Conservation (phyloP, 2,888 invertebrate species). For the Drosophila mimetica region DNA sequence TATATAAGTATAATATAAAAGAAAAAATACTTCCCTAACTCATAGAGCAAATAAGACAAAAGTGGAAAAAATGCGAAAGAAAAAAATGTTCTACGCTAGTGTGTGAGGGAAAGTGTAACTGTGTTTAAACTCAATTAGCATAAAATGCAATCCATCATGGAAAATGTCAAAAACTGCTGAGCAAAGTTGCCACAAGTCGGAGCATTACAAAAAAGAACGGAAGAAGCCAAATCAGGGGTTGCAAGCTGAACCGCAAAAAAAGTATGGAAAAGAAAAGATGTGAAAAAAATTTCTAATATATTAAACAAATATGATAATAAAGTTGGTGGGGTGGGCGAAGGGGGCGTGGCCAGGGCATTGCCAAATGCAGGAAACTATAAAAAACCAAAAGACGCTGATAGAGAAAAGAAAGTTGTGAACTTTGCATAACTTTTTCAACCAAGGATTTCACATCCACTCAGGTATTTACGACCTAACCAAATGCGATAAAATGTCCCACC, state of each 20-base stretch:
- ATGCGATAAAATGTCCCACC: constrained; percentile 60
- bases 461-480: constrained; percentile 69
- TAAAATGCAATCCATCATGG: constrained; percentile 83
- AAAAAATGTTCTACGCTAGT: constrained; percentile 26
- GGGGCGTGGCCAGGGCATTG: constrained; percentile 38
- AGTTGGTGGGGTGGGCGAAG: constrained; percentile 42
- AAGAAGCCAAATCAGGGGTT: constrained; percentile 49
- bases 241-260: constrained; percentile 39
- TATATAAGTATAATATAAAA: constrained; percentile 1
- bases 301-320: constrained; percentile 75
- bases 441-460: constrained; percentile 51
- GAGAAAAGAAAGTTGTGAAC: constrained; percentile 45
- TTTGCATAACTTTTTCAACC: constrained; percentile 49
- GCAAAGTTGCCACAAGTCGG: constrained; percentile 75
- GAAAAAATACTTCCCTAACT: constrained; percentile 5
- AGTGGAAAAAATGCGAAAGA: constrained; percentile 43
- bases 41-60: constrained; percentile 56
- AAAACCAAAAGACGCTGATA: constrained; percentile 34
- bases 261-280: constrained; percentile 21
- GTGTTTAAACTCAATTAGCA: constrained; percentile 78
- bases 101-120: constrained; percentile 55
- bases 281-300: constrained; percentile 65
- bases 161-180: constrained; percentile 84
- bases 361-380: constrained; percentile 60
- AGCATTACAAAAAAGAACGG: constrained; percentile 58